Evolutionary conservation across 1,140 invertebrate species (phyloP).

Genomic region (Spodoptera litura): DNA sequence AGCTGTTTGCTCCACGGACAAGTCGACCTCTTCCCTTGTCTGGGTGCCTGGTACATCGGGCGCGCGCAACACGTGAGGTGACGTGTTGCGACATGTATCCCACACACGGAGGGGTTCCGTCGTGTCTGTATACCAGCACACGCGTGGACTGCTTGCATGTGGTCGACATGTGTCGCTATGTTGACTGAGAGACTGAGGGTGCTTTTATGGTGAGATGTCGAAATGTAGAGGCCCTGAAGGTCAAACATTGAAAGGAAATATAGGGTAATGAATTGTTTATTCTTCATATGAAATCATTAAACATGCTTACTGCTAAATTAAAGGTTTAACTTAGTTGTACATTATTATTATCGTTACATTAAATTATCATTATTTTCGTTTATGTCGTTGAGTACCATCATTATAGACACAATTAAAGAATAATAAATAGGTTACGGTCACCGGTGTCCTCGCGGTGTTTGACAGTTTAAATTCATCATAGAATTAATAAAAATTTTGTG

Average conservation of each 20-base stretch:
- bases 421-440: no score
- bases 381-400: no score
- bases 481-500: no score
- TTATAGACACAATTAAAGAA: no score
- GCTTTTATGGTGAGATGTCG: neutral
- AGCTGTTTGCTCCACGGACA: neutral
- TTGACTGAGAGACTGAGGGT: neutral
- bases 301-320: no score
- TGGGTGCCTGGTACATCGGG: constrained; percentile 40
- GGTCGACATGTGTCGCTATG: neutral
- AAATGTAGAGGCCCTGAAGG: neutral
- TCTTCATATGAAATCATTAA: no score
- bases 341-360: no score
- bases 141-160: neutral
- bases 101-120: constrained; percentile 14
- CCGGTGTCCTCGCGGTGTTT: no score
- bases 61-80: constrained; percentile 42
- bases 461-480: no score
- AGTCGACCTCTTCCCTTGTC: neutral
- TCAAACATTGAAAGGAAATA: neutral
- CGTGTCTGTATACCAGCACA: neutral
- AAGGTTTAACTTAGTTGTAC: no score
- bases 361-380: no score
- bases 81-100: constrained; percentile 22
- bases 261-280: neutral